These are phyloP conservation scores for Ophion costatus DNA, from an alignment of 2,888 invertebrate genomes.

Conservation along the genomic window DNA sequence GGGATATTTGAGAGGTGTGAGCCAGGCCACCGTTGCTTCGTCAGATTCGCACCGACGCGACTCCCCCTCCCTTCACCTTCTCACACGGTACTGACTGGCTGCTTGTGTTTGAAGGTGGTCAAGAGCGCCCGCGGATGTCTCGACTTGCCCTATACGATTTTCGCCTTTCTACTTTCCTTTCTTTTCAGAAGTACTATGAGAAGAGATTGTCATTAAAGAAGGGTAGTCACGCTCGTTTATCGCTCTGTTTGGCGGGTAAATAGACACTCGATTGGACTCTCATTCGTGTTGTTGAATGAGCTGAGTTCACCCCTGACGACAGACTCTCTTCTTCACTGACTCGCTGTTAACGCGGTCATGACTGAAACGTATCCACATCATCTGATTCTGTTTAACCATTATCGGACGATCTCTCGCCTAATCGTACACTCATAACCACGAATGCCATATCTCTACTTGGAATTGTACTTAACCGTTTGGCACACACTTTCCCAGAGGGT, in stretches of 20 bases:
- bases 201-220: constrained; percentile 58
- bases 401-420: constrained; percentile 71
- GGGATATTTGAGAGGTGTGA: constrained; percentile 79
- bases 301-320: constrained; percentile 29
- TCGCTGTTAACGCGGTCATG: constrained; percentile 21
- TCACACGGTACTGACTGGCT: constrained; percentile 8
- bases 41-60: constrained; percentile 46
- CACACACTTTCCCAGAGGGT: constrained; percentile 52
- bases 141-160: constrained; percentile 53
- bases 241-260: constrained; percentile 77
- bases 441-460: constrained; percentile 56
- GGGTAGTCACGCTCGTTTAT: constrained; percentile 38
- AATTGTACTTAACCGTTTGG: constrained; percentile 40
- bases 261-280: constrained; percentile 78
- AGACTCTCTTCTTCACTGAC: constrained; percentile 16
- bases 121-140: constrained; percentile 67
- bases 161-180: constrained; percentile 52
- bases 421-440: constrained; percentile 66
- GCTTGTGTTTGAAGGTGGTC: constrained; percentile 73
- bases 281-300: constrained; percentile 46
- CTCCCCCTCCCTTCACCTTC: constrained; percentile 21
- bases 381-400: constrained; percentile 78
- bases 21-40: constrained; percentile 57
- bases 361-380: constrained; percentile 75
- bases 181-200: constrained; percentile 41